Evolutionary conservation across 2,797 vertebrate species (phyloP).

Genomic region (Eptatretus atami): DNA sequence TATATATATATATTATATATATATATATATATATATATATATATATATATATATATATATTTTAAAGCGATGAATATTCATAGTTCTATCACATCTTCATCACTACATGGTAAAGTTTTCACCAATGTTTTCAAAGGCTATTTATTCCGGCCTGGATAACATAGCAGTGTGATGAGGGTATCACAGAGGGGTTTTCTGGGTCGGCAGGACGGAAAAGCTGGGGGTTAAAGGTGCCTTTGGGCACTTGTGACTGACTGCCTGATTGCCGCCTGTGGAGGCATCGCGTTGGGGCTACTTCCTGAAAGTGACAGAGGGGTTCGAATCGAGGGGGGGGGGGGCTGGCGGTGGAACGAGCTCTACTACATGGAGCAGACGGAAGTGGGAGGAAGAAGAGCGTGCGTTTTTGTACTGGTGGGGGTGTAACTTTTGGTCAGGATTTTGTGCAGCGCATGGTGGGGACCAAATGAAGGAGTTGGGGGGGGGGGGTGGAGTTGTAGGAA

Average conservation of each 20-base stretch:
- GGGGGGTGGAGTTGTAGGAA: slow-evolving; percentile 1
- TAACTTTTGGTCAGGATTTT: slow-evolving; percentile 8
- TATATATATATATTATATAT: too few relatives aligned
- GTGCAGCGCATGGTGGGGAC: neutral
- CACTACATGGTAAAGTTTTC: too few relatives aligned
- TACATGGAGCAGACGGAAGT: slow-evolving; percentile 9
- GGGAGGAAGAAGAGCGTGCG: slow-evolving; percentile 12
- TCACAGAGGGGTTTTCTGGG: too few relatives aligned
- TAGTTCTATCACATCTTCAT: too few relatives aligned
- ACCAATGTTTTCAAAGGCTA: too few relatives aligned
- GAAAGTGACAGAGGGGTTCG: slow-evolving; percentile 7
- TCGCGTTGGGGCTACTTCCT: neutral
- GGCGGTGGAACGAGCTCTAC: slow-evolving; percentile 8
- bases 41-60: too few relatives aligned
- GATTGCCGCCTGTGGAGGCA: neutral
- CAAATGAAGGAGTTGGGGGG: slow-evolving; percentile 4
- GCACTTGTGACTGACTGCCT: neutral
- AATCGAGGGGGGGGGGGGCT: slow-evolving; percentile 8
- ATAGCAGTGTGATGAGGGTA: too few relatives aligned
- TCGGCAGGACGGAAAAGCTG: too few relatives aligned
- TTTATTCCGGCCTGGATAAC: too few relatives aligned
- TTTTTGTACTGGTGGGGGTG: slow-evolving; percentile 8
- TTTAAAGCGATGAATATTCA: too few relatives aligned
- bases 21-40: too few relatives aligned
- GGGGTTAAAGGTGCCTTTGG: too few relatives aligned